Conservation (phyloP, 2,797 vertebrate genomes). For the Meriones psammophilus region DNA sequence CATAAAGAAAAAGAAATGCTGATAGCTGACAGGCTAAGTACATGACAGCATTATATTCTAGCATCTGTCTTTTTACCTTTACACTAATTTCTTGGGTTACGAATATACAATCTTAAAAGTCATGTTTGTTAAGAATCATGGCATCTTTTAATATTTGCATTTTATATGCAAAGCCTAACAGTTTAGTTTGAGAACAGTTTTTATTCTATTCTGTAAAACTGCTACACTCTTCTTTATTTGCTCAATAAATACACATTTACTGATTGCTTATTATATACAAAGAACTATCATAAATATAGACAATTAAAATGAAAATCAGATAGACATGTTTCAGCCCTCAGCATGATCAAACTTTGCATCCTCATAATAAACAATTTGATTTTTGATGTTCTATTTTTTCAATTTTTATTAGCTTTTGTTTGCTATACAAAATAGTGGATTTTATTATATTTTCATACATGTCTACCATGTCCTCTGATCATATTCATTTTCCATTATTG, state of each 20-base stretch:
- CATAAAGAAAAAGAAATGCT: background rate
- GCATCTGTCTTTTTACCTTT: slow-evolving; percentile 17
- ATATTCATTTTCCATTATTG: background rate
- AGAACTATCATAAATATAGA: background rate
- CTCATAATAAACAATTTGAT: background rate
- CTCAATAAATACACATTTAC: background rate
- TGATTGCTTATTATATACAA: background rate
- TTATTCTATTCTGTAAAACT: background rate
- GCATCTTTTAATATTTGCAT: slow-evolving; percentile 50
- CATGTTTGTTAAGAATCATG: background rate
- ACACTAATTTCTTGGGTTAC: slow-evolving; percentile 10
- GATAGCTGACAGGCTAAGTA: background rate
- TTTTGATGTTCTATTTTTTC: too few species aligned
- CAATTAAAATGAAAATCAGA: background rate
- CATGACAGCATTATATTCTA: background rate
- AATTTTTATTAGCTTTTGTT: background rate
- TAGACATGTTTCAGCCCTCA: background rate
- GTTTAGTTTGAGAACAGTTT: background rate
- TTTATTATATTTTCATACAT: background rate
- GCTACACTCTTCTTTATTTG: background rate
- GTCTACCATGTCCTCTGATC: background rate
- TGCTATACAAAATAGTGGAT: background rate
- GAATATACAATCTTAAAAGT: slow-evolving; percentile 36
- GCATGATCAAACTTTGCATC: background rate
- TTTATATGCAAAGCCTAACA: slow-evolving; percentile 22